Evolutionary conservation across 2,888 invertebrate genomes (phyloP), one percentile per base, ranked within the genome.

Genomic region (Liposcelis brunnea): DNA sequence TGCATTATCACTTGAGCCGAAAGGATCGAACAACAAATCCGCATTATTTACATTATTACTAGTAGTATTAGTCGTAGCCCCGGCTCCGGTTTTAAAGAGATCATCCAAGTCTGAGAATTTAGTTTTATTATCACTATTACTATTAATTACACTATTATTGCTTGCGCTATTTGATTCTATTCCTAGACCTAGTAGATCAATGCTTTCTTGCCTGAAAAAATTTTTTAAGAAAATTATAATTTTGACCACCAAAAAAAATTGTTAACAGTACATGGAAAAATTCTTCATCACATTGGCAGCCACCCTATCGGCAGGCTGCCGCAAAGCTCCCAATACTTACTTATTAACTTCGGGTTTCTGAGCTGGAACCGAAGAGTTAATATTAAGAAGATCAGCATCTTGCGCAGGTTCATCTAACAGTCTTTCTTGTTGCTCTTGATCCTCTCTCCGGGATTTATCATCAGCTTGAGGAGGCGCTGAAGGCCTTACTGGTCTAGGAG

Each of bases 11-110:
- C 67, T 65, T 19, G 68, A 62, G 1, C 75, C 77, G 56, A 80
- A 80, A 5, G 79, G 77, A 57, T 80, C 80, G 55, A 79, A 79
- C 48, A 71, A 62, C 46, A 64, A 64, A 36, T 52, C 53, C 1
- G 31, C 19, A 18, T 18, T 21, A 16, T 31, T 16, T 34, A 16
- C 31, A 15, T 19, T 34, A 14, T 32, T 19, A 34, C 31, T 19
- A 34, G 43, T 34, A 12, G 16, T 10, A 34, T 31, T 12, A 18
- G 26, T 26, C 8, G 26, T 8, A 26, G 26, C 4, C 4, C 5
- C 8, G 5, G 26, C 26, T 35, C 35, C 35, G 10, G 35, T 10
- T 16, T 15, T 35, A 14, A 35, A 35, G 35, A 35, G 35, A 35
- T 14, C 14, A 35, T 35, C 35, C 35, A 35, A 35, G 10, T 35